Conservation (phyloP, 2,888 invertebrate genomes). For the Saturnia japonica region DNA sequence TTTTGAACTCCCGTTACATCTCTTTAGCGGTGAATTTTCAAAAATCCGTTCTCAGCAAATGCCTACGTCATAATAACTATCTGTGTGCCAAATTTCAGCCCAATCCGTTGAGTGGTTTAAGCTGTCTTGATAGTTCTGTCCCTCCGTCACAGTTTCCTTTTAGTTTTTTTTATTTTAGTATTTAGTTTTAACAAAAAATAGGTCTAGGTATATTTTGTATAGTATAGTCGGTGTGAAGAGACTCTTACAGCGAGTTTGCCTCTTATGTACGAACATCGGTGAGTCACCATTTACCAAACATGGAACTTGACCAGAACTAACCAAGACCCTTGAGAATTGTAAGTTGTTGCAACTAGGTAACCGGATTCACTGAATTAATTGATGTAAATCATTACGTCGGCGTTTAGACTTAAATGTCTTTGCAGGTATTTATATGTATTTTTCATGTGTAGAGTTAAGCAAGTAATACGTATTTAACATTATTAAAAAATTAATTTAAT, state of each 20-base stretch:
- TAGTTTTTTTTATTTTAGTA: too few relatives aligned
- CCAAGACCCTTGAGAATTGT: conserved; percentile 39
- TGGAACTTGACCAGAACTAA: conserved; percentile 42
- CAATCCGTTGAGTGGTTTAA: too few relatives aligned
- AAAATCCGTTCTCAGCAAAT: too few relatives aligned
- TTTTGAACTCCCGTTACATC: too few relatives aligned
- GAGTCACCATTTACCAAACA: conserved; percentile 63
- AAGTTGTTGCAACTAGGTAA: neutral
- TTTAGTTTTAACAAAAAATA: too few relatives aligned
- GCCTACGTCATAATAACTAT: too few relatives aligned
- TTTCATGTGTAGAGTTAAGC: neutral
- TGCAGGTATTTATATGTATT: neutral
- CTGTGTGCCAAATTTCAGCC: too few relatives aligned
- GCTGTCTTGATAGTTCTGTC: too few relatives aligned
- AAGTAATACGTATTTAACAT: neutral
- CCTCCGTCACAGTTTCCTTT: too few relatives aligned
- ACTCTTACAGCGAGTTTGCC: conserved; percentile 33
- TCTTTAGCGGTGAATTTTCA: too few relatives aligned
- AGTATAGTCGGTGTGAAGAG: conserved; percentile 16
- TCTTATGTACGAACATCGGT: conserved; percentile 39
- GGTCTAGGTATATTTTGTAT: too few relatives aligned
- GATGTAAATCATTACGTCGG: neutral
- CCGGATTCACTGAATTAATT: conserved; percentile 27
- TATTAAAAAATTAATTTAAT: neutral
- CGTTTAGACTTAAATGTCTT: neutral